Conservation (phyloP, 2,888 invertebrate species). For the Dicycla oo region DNA sequence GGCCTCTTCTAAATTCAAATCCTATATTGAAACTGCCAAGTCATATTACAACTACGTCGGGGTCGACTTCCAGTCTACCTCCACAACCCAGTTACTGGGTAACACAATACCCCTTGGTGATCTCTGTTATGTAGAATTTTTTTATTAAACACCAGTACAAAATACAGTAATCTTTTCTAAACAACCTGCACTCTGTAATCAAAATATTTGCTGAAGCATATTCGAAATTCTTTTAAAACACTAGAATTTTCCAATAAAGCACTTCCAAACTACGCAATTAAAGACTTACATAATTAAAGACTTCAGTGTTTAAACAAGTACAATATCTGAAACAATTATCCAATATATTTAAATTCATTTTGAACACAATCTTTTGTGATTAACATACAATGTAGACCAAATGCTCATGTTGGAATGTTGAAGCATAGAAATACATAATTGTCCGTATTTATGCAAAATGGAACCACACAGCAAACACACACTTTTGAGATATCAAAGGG, state of each 20-base stretch:
- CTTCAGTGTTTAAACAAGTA: not conserved
- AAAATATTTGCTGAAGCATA: not conserved
- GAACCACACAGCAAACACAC: too few species aligned
- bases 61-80: too few species aligned
- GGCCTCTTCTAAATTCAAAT: not conserved
- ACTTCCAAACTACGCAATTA: not conserved
- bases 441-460: too few species aligned
- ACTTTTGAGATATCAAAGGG: too few species aligned
- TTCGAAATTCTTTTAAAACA: not conserved
- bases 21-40: too few species aligned
- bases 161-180: not conserved
- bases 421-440: slow-evolving; percentile 13
- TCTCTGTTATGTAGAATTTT: not conserved
- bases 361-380: slow-evolving; percentile 21
- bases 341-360: slow-evolving; percentile 21
- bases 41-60: too few species aligned
- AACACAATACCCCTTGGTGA: too few species aligned
- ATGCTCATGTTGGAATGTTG: slow-evolving; percentile 1
- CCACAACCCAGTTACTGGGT: too few species aligned
- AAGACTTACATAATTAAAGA: too few species aligned
- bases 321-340: slow-evolving; percentile 4
- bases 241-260: not conserved
- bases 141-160: too few species aligned
- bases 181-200: not conserved
- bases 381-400: slow-evolving; percentile 49